Base-by-base conservation (phyloP, 2,797 vertebrate genomes). In the Scyliorhinus canicula region DNA sequence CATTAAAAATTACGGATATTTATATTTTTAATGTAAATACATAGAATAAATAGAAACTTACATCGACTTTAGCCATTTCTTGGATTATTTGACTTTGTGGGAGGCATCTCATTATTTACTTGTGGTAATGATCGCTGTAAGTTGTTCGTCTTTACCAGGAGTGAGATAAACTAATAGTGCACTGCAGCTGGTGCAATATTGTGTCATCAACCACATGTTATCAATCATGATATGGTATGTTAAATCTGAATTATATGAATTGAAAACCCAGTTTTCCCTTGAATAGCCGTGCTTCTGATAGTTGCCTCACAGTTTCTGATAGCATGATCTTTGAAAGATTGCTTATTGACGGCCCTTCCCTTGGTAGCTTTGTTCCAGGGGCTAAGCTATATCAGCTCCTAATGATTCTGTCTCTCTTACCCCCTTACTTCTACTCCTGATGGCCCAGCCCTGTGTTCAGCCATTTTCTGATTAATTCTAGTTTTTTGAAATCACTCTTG, bases 11-110 rank as follows among this genome's bases (percentile, higher is more conserved):
- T 31, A 44, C 63, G 16, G 16, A 57, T 57, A 88, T 57, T 88
- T 88, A 57, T 88, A 31, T 88, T 88, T 50, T 86, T 86, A 91
- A 91, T 65, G 88, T 91, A 91, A 91, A 91, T 91, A 21, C 44
- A 65, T 91, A 65, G 88, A 60, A 91, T 65, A 91, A 65, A 65
- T 88, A 57, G 31, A 57, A 55, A 31, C 16, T 88, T 31, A 65
- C 57, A 65, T 9, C 44, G 60, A 21, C 60, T 91, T 60, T 65
- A 1, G 60, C n/a, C 88, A 91, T 65, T 91, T 26, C 21, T 16
- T 65, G 21, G 40, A 65, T 65, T 91, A 63, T 44, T 91, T 44
- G n/a, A 28, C 60, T 63, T 3, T 91, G n/a, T 26, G 40, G 60
- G 19, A 11, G 19, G 21, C 79, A 82, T 47, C 79, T 47, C 19